A percentile compares a stretch with the other conserved stretches of the same genome.
phyloP scores from a whole-genome alignment of 2,888 invertebrate genomes.

The Clanis bilineata region DNA sequence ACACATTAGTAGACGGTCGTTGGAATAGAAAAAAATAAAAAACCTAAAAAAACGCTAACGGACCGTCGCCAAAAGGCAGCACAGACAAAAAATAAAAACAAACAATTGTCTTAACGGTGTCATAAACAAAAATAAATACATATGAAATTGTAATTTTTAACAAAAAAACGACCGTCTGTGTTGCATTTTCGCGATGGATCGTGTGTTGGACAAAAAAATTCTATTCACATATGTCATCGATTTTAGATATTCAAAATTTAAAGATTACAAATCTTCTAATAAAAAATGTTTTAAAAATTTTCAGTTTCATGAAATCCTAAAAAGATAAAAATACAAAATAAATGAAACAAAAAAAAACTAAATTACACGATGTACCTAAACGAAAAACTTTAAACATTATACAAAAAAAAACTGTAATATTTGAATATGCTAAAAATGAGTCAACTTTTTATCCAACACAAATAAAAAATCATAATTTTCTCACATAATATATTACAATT shows the following conservation, averaged over 20 bases:
- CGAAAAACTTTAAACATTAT: no score
- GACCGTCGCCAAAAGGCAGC: slow-evolving; percentile 76
- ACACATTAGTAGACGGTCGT: slow-evolving; percentile 77
- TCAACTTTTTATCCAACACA: slow-evolving; percentile 4
- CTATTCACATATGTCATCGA: slow-evolving; percentile 21
- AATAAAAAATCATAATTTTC: slow-evolving; percentile 15
- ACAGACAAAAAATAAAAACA: slow-evolving; percentile 54
- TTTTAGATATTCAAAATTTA: not conserved
- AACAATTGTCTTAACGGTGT: slow-evolving; percentile 16
- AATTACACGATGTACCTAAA: no score
- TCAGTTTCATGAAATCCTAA: no score
- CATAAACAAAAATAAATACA: slow-evolving; percentile 27
- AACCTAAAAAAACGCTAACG: slow-evolving; percentile 32
- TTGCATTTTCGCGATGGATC: slow-evolving; percentile 76
- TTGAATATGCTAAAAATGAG: no score
- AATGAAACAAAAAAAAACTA: no score
- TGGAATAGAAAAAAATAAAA: slow-evolving; percentile 31
- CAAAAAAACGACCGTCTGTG: slow-evolving; percentile 73
- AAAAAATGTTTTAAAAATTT: no score
- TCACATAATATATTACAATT: slow-evolving; percentile 11
- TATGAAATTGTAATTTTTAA: slow-evolving; percentile 27
- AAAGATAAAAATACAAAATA: no score
- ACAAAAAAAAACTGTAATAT: no score
- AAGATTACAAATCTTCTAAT: not conserved
- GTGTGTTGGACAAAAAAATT: slow-evolving; percentile 41